phyloP scores from a whole-genome alignment of 2,888 invertebrate genomes.

The Ophonus ardosiacus region DNA sequence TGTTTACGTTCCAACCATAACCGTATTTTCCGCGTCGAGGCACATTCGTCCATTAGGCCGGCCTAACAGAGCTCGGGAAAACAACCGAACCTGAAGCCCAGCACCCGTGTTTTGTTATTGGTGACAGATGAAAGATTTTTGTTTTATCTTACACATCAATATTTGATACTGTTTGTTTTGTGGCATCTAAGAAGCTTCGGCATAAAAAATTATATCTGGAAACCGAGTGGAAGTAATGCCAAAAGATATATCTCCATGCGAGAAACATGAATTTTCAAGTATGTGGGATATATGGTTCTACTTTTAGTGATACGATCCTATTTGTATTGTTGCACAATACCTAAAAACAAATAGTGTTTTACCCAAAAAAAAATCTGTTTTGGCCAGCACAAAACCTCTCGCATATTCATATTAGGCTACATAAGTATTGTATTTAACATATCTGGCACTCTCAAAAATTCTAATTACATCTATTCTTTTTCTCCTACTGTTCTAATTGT shows the following conservation, averaged over 20 bases:
- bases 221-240: not conserved
- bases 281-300: not conserved
- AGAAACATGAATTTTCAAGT: not conserved
- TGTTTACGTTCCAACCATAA: constrained; percentile 51
- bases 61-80: constrained; percentile 24
- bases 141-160: constrained; percentile 15
- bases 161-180: constrained; percentile 16
- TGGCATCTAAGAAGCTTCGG: not conserved
- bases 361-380: too few relatives aligned
- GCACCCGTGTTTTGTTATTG: constrained; percentile 28
- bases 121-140: constrained; percentile 45
- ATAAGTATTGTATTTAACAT: too few relatives aligned
- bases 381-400: too few relatives aligned
- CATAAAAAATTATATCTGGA: not conserved
- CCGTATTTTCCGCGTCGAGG: constrained; percentile 43
- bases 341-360: not conserved
- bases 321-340: not conserved
- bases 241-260: not conserved
- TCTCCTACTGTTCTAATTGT: too few relatives aligned
- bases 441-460: too few relatives aligned
- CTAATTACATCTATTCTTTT: too few relatives aligned
- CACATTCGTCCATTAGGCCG: constrained; percentile 52
- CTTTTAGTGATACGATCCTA: not conserved
- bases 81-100: constrained; percentile 16
- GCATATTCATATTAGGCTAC: too few relatives aligned